phyloP scores from a whole-genome alignment of 1,140 invertebrate species.

The Agrypnia vestita region DNA sequence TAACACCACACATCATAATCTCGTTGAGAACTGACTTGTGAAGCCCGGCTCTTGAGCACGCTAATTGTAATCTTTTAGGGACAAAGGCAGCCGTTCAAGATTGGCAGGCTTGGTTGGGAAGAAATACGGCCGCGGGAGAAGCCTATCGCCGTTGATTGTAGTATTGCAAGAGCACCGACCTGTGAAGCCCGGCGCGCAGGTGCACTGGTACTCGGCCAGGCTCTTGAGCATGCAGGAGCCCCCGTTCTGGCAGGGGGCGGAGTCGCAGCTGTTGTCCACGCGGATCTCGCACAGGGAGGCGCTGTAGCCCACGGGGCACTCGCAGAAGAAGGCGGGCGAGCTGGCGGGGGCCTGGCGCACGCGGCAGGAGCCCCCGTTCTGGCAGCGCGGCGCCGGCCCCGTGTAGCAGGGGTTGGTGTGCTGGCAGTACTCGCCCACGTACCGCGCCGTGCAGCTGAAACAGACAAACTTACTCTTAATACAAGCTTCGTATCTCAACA shows the following conservation, averaged over 20 bases:
- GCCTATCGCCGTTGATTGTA: too few relatives aligned
- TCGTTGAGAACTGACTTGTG: too few relatives aligned
- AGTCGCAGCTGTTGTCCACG: constrained; percentile 92
- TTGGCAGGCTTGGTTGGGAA: too few relatives aligned
- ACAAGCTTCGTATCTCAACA: too few relatives aligned
- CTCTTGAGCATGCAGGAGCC: constrained; percentile 87
- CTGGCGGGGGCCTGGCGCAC: constrained; percentile 80
- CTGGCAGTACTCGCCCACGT: constrained; percentile 95
- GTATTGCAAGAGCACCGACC: too few relatives aligned
- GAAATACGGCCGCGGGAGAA: too few relatives aligned
- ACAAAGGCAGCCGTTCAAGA: too few relatives aligned
- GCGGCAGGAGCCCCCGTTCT: constrained; percentile 94
- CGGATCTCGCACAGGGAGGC: constrained; percentile 95
- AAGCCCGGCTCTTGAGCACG: too few relatives aligned
- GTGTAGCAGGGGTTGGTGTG: constrained; percentile 93
- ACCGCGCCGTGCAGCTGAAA: constrained; percentile 92
- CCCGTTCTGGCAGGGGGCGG: constrained; percentile 88
- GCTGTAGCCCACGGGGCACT: constrained; percentile 91
- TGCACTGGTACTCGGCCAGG: constrained; percentile 86
- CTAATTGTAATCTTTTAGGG: too few relatives aligned
- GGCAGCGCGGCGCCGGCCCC: constrained; percentile 83
- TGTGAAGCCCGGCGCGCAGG: constrained; percentile 88
- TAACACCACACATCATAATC: too few relatives aligned
- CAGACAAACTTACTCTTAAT: constrained; percentile 63
- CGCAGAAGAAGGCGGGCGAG: constrained; percentile 87